Evolutionary conservation across 2,888 invertebrate species (phyloP).

Genomic region (Labia minor): DNA sequence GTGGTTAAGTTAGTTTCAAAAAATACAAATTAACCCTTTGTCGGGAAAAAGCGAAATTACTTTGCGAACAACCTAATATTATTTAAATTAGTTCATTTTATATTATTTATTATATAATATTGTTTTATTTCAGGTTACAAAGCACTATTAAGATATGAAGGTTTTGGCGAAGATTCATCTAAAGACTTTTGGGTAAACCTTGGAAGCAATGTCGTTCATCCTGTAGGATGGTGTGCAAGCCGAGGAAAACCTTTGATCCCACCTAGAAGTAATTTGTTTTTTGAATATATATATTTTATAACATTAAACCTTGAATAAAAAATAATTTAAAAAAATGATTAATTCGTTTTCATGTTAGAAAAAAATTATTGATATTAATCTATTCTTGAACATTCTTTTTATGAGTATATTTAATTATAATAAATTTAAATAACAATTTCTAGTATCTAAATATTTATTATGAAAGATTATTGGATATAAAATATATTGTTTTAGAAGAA

Average conservation of each 20-base stretch:
- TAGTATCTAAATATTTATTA: not conserved
- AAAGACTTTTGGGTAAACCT: slow-evolving; percentile 96
- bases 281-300: not conserved
- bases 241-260: slow-evolving; percentile 91
- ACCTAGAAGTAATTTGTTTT: slow-evolving; percentile 54
- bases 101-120: slow-evolving; percentile 8
- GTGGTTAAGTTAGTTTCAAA: too few species aligned
- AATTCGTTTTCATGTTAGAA: too few species aligned
- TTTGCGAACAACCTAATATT: too few species aligned
- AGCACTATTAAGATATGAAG: slow-evolving; percentile 64
- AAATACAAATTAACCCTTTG: too few species aligned
- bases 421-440: not conserved
- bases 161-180: slow-evolving; percentile 74
- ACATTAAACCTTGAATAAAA: not conserved
- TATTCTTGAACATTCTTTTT: too few species aligned
- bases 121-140: slow-evolving; percentile 46
- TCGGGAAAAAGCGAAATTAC: too few species aligned
- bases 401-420: not conserved
- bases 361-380: slow-evolving; percentile 14
- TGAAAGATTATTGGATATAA: not conserved
- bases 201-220: slow-evolving; percentile 88
- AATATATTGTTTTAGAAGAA: too few species aligned
- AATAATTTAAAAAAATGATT: too few species aligned
- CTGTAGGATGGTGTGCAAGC: slow-evolving; percentile 96
- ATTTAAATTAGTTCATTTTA: too few species aligned